phyloP scores from a whole-genome alignment of 2,113 vertebrate species.

The Tiliqua scincoides region DNA sequence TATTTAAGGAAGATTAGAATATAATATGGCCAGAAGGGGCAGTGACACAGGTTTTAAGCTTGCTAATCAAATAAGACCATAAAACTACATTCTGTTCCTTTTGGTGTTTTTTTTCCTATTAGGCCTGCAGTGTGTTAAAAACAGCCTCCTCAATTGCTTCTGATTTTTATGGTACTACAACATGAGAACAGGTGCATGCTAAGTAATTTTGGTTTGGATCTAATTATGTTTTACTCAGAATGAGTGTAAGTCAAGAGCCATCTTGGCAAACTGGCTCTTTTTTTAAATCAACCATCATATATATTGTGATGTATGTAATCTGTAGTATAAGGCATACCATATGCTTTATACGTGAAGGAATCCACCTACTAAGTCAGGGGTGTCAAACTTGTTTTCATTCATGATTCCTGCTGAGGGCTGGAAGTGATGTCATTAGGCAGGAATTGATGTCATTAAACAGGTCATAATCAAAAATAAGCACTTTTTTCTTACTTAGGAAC shows the following conservation, averaged over 20 bases:
- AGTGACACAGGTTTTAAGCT: background rate
- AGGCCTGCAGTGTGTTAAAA: background rate
- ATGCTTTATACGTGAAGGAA: no score
- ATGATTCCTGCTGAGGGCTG: no score
- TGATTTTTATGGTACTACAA: background rate
- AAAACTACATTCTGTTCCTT: slow-evolving; percentile 5
- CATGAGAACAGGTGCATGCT: slow-evolving; percentile 11
- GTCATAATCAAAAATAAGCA: no score
- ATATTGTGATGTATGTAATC: background rate
- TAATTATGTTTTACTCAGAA: slow-evolving; percentile 32
- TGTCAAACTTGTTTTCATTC: no score
- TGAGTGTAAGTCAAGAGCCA: slow-evolving; percentile 6
- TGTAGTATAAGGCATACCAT: background rate
- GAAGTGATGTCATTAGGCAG: no score
- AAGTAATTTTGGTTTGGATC: slow-evolving; percentile 33
- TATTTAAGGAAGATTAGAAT: background rate
- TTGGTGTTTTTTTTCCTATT: background rate
- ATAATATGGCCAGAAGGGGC: background rate
- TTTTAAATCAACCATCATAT: slow-evolving; percentile 33
- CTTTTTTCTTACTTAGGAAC: no score
- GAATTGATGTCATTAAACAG: no score
- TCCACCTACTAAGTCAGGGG: no score
- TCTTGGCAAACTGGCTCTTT: slow-evolving; percentile 37
- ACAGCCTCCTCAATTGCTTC: background rate
- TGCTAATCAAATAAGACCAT: slow-evolving; percentile 30